Evolutionary conservation across 2,888 invertebrate genomes (phyloP).

Genomic region (Elegia similella): DNA sequence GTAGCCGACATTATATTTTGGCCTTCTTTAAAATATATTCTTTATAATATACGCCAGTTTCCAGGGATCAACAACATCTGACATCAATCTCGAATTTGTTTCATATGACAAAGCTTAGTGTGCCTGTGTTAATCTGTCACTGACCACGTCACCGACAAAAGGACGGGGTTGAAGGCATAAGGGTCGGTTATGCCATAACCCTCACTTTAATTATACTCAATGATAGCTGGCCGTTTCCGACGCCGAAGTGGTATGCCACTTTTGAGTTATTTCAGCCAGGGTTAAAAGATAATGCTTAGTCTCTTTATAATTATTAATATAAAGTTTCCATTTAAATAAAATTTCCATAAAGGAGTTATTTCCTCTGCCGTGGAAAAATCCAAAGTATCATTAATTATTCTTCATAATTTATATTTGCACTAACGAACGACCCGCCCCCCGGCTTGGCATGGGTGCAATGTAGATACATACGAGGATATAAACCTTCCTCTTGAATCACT

Average conservation of each 20-base stretch:
- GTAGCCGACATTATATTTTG: neutral
- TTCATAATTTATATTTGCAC: no score
- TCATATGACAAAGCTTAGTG: neutral
- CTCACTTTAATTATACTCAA: neutral
- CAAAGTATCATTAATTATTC: no score
- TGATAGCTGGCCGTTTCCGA: conserved; percentile 10
- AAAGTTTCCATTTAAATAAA: no score
- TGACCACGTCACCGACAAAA: neutral
- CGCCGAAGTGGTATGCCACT: neutral
- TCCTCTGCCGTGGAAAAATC: no score
- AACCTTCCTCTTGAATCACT: no score
- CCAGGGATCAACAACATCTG: neutral
- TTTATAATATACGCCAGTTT: neutral
- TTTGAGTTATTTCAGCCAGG: no score
- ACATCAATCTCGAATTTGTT: conserved; percentile 10
- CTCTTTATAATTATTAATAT: no score
- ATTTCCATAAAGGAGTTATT: no score
- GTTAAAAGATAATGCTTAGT: no score
- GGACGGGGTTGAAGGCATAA: neutral
- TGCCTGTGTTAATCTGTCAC: neutral
- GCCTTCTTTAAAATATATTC: neutral
- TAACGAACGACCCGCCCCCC: no score
- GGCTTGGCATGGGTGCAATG: no score
- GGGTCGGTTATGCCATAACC: conserved; percentile 7
- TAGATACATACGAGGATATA: no score